These are phyloP conservation scores for Hippolais icterina DNA, from an alignment of 2,113 vertebrate genomes.

Conservation along the genomic window DNA sequence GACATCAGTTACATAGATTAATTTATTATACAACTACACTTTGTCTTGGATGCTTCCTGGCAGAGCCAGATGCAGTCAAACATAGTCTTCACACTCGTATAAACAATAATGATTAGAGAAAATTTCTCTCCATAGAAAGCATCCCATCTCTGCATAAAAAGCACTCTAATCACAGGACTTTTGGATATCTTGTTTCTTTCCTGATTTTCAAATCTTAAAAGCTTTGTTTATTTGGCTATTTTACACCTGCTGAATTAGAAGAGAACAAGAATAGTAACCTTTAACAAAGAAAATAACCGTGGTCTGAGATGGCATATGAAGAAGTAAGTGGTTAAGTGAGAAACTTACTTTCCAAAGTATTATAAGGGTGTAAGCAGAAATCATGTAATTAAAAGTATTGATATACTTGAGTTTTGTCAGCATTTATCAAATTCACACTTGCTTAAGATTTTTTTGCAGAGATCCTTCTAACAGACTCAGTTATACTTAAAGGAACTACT, in stretches of 20 bases:
- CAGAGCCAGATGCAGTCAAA: background rate
- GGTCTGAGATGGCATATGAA: background rate
- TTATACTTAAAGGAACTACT: background rate
- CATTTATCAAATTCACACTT: background rate
- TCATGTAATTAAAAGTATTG: background rate
- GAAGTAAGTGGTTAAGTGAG: background rate
- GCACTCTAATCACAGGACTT: background rate
- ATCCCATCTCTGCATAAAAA: background rate
- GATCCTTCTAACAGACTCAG: background rate
- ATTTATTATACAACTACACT: background rate
- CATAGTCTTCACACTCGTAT: background rate
- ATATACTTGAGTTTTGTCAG: background rate
- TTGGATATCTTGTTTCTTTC: background rate
- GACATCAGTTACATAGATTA: background rate
- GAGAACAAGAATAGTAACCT: background rate
- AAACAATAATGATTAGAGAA: background rate
- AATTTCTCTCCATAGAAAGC: background rate
- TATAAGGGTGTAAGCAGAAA: background rate
- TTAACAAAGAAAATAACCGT: background rate
- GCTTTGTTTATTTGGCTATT: background rate
- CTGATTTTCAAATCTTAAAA: background rate
- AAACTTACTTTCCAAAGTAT: background rate
- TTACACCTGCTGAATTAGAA: background rate
- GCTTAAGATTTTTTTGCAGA: background rate
- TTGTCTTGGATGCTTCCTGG: background rate